A percentile compares a stretch with the other conserved stretches of the same genome.
phyloP scores from a whole-genome alignment of 2,888 invertebrate genomes.

The Villa cingulata region DNA sequence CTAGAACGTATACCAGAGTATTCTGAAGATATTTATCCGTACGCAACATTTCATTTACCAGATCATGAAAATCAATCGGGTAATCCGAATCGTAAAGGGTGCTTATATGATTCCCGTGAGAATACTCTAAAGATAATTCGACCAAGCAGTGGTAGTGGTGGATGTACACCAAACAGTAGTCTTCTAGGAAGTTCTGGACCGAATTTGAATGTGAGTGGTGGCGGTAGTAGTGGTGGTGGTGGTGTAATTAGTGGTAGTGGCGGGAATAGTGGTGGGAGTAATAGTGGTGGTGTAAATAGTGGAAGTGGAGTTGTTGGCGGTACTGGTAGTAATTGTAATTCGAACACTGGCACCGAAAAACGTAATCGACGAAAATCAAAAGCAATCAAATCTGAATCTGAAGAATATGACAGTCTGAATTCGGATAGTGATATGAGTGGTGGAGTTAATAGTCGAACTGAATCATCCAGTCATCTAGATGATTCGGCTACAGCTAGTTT shows the following conservation, averaged over 20 bases:
- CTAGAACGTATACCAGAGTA: conserved; percentile 44
- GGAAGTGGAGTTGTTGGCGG: background rate
- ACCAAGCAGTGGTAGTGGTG: background rate
- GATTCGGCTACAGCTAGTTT: conserved; percentile 32
- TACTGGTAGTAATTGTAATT: background rate
- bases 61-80: conserved; percentile 42
- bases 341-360: conserved; percentile 24
- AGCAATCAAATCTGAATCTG: conserved; percentile 42
- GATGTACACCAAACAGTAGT: background rate
- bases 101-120: conserved; percentile 26
- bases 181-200: background rate
- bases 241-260: background rate
- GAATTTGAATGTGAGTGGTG: background rate
- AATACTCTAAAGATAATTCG: conserved; percentile 14
- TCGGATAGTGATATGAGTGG: conserved; percentile 41
- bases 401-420: conserved; percentile 43
- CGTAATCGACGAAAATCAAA: conserved; percentile 39
- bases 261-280: conserved; percentile 12
- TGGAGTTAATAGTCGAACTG: conserved; percentile 38
- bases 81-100: conserved; percentile 33
- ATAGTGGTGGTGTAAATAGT: conserved; percentile 13
- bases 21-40: conserved; percentile 47
- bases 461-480: conserved; percentile 39
- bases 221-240: conserved; percentile 11
- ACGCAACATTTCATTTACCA: conserved; percentile 45